Conservation (phyloP, 1,140 invertebrate species). For the Pogonognathellus flavescens region DNA sequence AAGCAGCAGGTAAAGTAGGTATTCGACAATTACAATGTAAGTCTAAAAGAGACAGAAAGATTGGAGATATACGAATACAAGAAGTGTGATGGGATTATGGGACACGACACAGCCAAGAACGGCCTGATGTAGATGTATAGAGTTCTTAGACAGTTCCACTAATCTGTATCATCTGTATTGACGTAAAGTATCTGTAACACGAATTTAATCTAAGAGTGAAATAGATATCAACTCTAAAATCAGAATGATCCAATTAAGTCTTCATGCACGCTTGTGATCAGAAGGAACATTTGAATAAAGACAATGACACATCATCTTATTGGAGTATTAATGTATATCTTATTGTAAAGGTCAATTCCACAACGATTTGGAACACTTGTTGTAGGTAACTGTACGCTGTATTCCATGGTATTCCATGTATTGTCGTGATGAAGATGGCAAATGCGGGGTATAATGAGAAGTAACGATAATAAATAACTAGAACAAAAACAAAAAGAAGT, state of each 20-base stretch:
- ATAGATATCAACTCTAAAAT: slow-evolving; percentile 24
- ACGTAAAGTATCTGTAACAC: slow-evolving; percentile 1
- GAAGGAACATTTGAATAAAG: background rate
- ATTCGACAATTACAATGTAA: too few relatives aligned
- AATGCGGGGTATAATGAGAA: background rate
- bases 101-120: background rate
- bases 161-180: slow-evolving; percentile 11
- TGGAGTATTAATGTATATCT: background rate
- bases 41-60: background rate
- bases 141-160: too few relatives aligned
- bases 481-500: slow-evolving; percentile 3
- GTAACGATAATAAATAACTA: background rate
- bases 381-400: too few relatives aligned
- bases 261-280: slow-evolving; percentile 7
- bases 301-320: slow-evolving; percentile 27
- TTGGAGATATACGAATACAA: background rate
- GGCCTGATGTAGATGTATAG: too few relatives aligned
- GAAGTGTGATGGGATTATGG: background rate
- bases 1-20: too few relatives aligned
- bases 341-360: too few relatives aligned
- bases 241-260: slow-evolving; percentile 49
- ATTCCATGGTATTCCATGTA: too few relatives aligned
- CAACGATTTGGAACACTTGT: too few relatives aligned
- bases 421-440: background rate
- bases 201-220: slow-evolving; percentile 20